These are phyloP conservation scores for Sternarchorhynchus goeldii DNA, from an alignment of 2,797 vertebrate species.

Conservation along the genomic window DNA sequence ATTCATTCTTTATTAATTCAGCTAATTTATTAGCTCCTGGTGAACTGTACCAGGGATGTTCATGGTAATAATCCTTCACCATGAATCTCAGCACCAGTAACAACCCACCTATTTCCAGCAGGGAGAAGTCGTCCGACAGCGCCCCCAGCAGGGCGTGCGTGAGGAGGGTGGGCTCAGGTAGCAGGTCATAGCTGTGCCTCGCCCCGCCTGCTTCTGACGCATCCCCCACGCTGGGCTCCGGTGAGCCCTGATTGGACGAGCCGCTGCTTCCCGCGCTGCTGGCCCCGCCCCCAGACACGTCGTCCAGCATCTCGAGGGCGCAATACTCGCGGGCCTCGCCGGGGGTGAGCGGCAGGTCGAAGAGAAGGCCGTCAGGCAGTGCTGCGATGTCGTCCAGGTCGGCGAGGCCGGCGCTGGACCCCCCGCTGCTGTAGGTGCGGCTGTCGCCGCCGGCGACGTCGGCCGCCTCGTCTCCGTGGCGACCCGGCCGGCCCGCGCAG, in stretches of 20 bases:
- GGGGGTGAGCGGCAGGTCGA: constrained; percentile 87
- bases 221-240: constrained; percentile 79
- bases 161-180: constrained; percentile 75
- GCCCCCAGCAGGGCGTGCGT: constrained; percentile 68
- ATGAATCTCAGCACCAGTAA: too few relatives aligned
- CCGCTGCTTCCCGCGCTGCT: constrained; percentile 68
- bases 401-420: constrained; percentile 82
- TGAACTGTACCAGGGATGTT: too few relatives aligned
- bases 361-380: constrained; percentile 82
- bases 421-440: constrained; percentile 80
- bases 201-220: constrained; percentile 72
- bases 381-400: constrained; percentile 88
- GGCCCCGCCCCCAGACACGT: constrained; percentile 39
- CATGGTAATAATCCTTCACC: too few relatives aligned
- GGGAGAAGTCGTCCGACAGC: constrained; percentile 75
- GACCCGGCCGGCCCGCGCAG: constrained; percentile 57
- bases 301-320: constrained; percentile 80
- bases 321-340: constrained; percentile 85
- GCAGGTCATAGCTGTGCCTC: constrained; percentile 78
- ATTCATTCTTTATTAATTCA: too few relatives aligned
- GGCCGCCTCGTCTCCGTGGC: constrained; percentile 33
- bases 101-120: constrained; percentile 80
- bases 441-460: constrained; percentile 74
- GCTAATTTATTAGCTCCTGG: too few relatives aligned
- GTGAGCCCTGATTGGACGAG: constrained; percentile 85